phyloP scores from a whole-genome alignment of 2,113 vertebrate species.

The Festucalex cinctus region DNA sequence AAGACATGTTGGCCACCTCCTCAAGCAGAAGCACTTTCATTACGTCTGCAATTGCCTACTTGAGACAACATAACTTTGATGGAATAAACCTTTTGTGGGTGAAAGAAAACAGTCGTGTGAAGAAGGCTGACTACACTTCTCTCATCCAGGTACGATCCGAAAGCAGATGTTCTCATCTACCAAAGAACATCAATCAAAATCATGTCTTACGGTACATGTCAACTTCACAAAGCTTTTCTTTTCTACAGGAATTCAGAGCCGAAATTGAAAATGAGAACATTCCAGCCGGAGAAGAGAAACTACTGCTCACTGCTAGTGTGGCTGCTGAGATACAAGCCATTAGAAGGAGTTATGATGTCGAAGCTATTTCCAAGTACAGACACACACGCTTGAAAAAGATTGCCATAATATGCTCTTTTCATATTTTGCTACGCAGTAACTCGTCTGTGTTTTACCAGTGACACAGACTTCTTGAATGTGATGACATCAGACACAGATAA shows the following conservation, averaged over 20 bases:
- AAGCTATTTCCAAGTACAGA: constrained; percentile 68
- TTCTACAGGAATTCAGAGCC: constrained; percentile 68
- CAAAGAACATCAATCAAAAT: no score
- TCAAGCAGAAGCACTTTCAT: constrained; percentile 70
- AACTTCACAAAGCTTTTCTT: background rate
- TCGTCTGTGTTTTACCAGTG: constrained; percentile 55
- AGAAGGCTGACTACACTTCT: background rate
- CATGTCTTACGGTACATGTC: background rate
- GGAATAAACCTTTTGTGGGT: background rate
- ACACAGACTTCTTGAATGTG: constrained; percentile 77
- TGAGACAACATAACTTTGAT: constrained; percentile 73
- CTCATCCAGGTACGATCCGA: background rate
- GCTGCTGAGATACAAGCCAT: constrained; percentile 59
- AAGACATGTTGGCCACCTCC: constrained; percentile 62
- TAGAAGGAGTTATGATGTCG: constrained; percentile 73
- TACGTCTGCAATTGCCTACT: constrained; percentile 69
- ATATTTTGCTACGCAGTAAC: background rate
- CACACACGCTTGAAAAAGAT: background rate
- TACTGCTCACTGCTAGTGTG: constrained; percentile 75
- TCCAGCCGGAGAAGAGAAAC: constrained; percentile 36
- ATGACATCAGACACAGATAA: constrained; percentile 82
- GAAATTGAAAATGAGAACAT: constrained; percentile 67
- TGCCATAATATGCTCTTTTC: background rate
- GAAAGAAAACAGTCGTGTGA: background rate
- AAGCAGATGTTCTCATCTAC: no score